Evolutionary conservation across 2,797 vertebrate species (phyloP).

Genomic region (Peromyscus melanophrys): DNA sequence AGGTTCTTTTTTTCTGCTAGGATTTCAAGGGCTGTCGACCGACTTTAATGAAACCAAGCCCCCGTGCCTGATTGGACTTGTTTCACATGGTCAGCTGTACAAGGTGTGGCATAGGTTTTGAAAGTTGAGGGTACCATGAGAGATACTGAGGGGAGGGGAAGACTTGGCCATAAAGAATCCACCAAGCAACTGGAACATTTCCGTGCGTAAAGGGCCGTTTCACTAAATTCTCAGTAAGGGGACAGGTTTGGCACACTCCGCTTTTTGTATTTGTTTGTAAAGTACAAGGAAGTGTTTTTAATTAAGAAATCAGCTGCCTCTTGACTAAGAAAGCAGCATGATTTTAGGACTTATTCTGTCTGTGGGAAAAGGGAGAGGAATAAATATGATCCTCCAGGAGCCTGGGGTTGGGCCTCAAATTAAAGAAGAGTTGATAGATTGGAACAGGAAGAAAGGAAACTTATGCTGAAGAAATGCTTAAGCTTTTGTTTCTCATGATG

Average conservation of each 20-base stretch:
- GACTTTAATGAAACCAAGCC: background rate
- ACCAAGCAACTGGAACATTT: too few relatives aligned
- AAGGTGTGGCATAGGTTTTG: background rate
- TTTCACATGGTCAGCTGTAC: background rate
- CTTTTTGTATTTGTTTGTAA: conserved; percentile 57
- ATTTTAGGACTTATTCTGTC: background rate
- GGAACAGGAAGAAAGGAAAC: background rate
- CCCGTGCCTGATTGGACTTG: background rate
- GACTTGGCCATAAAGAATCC: background rate
- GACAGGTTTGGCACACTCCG: background rate
- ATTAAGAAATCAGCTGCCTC: background rate
- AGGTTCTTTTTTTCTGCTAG: background rate
- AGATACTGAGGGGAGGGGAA: too few relatives aligned
- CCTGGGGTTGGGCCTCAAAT: background rate
- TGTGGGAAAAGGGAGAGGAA: background rate
- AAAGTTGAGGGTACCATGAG: background rate
- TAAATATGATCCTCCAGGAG: background rate
- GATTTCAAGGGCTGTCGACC: background rate
- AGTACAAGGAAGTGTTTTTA: background rate
- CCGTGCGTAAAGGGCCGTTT: background rate
- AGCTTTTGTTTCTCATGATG: background rate
- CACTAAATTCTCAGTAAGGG: background rate
- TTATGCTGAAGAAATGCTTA: background rate
- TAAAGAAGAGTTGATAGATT: background rate
- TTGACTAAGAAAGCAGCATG: background rate